Base-by-base conservation (phyloP, 2,113 vertebrate genomes). In the Plecotus auritus region DNA sequence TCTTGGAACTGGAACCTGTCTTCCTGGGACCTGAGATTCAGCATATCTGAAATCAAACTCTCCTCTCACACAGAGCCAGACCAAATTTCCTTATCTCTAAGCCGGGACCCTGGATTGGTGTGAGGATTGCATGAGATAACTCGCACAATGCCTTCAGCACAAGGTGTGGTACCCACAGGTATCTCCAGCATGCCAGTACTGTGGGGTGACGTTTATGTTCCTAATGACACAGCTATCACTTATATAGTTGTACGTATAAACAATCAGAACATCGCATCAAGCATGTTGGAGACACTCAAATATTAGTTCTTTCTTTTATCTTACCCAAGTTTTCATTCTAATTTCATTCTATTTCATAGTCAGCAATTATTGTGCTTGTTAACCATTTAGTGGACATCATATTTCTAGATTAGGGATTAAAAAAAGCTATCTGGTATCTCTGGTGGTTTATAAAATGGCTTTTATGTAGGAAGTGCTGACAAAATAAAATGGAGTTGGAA, bases 331-430 rank as follows among this genome's bases (percentile, higher is more conserved):
- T 84, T 95, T 56, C 16, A 22, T 91, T 84, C 64, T 73, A 66
- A 89, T 84, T 87, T 93, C 73, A 83, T 86, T 82, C 73, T 88
- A 54, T 64, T 88, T 93, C 51, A 54, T 64, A 59, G n/a, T 40
- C 14, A 30, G 28, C 90, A 42, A 95, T 90, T 91, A 22, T 80
- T 77, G 9, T 69, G 56, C 32, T 91, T 85, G 9, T 37, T 94
- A 88, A 59, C 28, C 9, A 76, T 96, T 93, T 7, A 45, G 40
- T 42, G 37, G 30, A 61, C 10, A 96, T 70, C 30, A 54, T 81
- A 42, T 1, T 87, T 35, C 28, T 85, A 88, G 7, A 47, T 85
- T 9, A 91, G 10, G 30, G 13, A 83, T 88, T 61, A 35, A 49
- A 49, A 32, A 45, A 26, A 28, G 61, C 22, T 70, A 49, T n/a